phyloP scores from a whole-genome alignment of 2,113 vertebrate genomes.

The Hippoglossus stenolepis region DNA sequence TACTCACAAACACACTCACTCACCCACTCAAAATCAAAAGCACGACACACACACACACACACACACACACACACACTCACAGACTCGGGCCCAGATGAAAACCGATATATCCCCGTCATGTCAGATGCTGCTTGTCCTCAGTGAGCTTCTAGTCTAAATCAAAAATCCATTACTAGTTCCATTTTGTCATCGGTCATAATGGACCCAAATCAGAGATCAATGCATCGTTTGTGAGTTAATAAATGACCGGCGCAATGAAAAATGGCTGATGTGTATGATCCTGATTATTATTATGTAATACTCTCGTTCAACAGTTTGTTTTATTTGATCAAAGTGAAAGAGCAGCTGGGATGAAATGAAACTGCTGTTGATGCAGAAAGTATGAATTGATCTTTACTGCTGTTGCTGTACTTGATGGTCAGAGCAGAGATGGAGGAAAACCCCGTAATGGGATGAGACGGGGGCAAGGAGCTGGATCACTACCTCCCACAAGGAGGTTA shows the following conservation, averaged over 20 bases:
- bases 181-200: slow-evolving; percentile 59
- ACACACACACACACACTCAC: slow-evolving; percentile 23
- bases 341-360: slow-evolving; percentile 15
- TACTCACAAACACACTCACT: slow-evolving; percentile 51
- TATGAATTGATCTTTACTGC: slow-evolving; percentile 4
- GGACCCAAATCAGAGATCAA: slow-evolving; percentile 58
- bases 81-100: slow-evolving; percentile 41
- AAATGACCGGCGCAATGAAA: slow-evolving; percentile 55
- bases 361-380: not conserved
- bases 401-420: slow-evolving; percentile 8
- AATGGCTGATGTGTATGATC: slow-evolving; percentile 50
- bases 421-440: not conserved
- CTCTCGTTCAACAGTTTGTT: slow-evolving; percentile 25
- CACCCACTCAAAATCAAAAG: slow-evolving; percentile 44
- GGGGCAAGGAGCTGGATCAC: not conserved
- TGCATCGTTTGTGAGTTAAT: slow-evolving; percentile 47
- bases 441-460: not conserved
- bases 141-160: slow-evolving; percentile 53
- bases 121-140: slow-evolving; percentile 54
- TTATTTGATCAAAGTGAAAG: slow-evolving; percentile 28
- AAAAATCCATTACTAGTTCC: slow-evolving; percentile 69
- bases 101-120: slow-evolving; percentile 61
- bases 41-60: slow-evolving; percentile 30
- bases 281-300: slow-evolving; percentile 54
- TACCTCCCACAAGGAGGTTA: too few relatives aligned